Evolutionary conservation across 2,113 vertebrate genomes (phyloP).

Genomic region (Scytalopus superciliaris): DNA sequence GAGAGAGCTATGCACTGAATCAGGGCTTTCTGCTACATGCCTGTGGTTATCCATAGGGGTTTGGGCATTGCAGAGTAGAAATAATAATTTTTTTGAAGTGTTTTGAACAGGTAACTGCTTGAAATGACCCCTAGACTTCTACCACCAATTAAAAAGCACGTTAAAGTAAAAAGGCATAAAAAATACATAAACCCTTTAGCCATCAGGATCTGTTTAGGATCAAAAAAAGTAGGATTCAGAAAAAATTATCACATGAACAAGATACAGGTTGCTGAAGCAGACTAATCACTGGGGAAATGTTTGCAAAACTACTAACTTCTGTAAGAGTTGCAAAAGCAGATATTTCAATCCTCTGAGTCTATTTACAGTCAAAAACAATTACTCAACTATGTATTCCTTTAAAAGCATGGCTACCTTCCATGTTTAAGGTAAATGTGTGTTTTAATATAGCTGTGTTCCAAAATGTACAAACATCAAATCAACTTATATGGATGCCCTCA

Average conservation of each 20-base stretch:
- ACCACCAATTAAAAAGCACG: not conserved
- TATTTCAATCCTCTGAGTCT: not conserved
- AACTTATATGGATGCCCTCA: not conserved
- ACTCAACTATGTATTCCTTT: not conserved
- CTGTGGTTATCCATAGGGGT: not conserved
- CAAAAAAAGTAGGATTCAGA: not conserved
- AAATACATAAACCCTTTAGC: not conserved
- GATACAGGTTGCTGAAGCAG: not conserved
- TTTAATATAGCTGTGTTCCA: not conserved
- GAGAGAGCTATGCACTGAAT: not conserved
- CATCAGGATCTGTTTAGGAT: not conserved
- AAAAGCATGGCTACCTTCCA: not conserved
- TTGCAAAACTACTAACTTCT: not conserved
- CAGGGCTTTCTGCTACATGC: not conserved
- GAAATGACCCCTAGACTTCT: not conserved
- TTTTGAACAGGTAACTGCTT: not conserved
- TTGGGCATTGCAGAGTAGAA: not conserved
- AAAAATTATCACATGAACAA: not conserved
- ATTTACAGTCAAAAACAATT: not conserved
- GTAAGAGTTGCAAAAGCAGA: not conserved
- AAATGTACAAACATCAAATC: not conserved
- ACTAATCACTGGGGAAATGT: not conserved
- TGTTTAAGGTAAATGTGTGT: slow-evolving; percentile 1
- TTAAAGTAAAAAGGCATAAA: not conserved
- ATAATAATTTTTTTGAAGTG: not conserved